Base-by-base conservation (phyloP, 1,140 invertebrate species). In the Zaprionus nigranus region DNA sequence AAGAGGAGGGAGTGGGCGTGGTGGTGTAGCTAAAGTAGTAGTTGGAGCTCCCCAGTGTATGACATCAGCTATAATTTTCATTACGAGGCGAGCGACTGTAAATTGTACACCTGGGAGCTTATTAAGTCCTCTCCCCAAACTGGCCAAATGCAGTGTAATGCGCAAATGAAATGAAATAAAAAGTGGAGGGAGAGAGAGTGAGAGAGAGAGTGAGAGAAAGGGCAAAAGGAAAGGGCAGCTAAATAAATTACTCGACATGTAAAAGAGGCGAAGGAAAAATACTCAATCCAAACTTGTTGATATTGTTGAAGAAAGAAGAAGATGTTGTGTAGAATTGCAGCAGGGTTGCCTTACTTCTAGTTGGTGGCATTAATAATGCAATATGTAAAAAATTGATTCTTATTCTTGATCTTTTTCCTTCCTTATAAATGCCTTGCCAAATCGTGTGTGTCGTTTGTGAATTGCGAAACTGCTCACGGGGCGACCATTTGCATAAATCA, bases 41-140 rank as follows among this genome's bases (percentile, higher is more conserved):
- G 36, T 26, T 28, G n/a, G 20, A 12, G 40, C 60, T 38, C 85
- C 85, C 85, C 73, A 62, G 85, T 80, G 85, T 85, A 90, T 90
- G 85, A 90, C 85, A 90, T 90, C 85, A 90, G 85, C 85, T 90
- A 90, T 90, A 90, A 90, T 90, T 90, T 90, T 81, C 85, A 90
- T 90, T 90, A 90, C 85, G 85, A 90, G 75, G 82, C 75, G 81
- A 84, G 81, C 85, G 79, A 46, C 85, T 88, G 81, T 79, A 90
- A 90, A 90, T 90, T 85, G 85, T 90, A 90, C 85, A 79, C 85
- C 82, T 82, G 85, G 85, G 85, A 90, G 85, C 85, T 90, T 90
- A 90, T 90, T 90, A 90, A 90, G 85, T 66, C 73, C 65, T 49
- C 43, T 26, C 49, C 20, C 49, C 51, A 56, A 62, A 49, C 66